phyloP scores from a whole-genome alignment of 2,888 invertebrate species.

The Leptinotarsa rubiginosa region DNA sequence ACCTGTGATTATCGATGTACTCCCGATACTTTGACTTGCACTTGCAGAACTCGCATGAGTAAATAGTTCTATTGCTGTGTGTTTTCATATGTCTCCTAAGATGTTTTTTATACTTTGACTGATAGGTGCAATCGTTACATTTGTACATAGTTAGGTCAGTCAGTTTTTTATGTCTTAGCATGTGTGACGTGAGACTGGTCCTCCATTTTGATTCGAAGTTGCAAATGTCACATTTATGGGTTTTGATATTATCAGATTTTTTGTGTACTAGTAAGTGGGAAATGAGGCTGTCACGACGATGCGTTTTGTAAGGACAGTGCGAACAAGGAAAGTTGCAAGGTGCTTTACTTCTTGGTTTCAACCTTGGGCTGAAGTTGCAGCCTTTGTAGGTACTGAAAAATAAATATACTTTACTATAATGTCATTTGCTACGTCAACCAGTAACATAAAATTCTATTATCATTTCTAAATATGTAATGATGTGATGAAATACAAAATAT shows the following conservation, averaged over 20 bases:
- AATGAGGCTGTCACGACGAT: constrained; percentile 22
- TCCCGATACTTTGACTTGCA: background rate
- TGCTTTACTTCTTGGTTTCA: background rate
- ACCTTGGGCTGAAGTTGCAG: constrained; percentile 3
- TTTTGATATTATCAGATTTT: background rate
- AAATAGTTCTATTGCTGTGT: constrained; percentile 10
- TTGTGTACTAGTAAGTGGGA: constrained; percentile 23
- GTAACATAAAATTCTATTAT: background rate
- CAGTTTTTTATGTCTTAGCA: constrained; percentile 23
- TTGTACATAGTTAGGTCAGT: constrained; percentile 19
- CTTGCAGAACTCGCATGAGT: constrained; percentile 20
- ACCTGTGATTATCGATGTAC: constrained; percentile 23
- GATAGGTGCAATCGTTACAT: constrained; percentile 26
- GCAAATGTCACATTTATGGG: constrained; percentile 28
- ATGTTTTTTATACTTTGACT: constrained; percentile 30
- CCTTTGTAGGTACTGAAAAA: constrained; percentile 9
- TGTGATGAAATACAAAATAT: no score
- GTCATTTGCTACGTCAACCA: no score
- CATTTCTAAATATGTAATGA: no score
- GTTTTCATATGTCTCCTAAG: constrained; percentile 19
- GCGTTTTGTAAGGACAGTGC: constrained; percentile 26
- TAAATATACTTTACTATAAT: background rate
- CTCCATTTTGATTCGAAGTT: constrained; percentile 26
- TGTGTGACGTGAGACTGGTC: constrained; percentile 25
- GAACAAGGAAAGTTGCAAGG: constrained; percentile 5